Conservation (phyloP, 2,888 invertebrate genomes). For the Chrysina gloriosa region DNA sequence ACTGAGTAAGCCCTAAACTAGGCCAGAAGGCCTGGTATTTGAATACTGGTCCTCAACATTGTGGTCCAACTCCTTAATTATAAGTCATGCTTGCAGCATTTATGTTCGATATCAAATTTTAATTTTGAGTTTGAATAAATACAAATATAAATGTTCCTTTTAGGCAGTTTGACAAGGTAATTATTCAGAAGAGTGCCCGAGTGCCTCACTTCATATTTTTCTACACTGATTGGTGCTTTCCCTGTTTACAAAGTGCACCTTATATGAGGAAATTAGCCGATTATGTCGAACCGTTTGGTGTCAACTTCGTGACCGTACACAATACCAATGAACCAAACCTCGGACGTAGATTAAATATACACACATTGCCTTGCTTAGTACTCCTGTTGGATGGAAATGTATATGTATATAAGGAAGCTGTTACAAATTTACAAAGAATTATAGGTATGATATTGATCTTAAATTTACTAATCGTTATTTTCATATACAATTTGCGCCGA, state of each 20-base stretch:
- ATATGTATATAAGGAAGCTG: slow-evolving; percentile 85
- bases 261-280: slow-evolving; percentile 87
- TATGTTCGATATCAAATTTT: no score
- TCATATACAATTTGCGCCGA: no score
- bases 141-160: slow-evolving; percentile 51
- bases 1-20: no score
- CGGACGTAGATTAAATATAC: slow-evolving; percentile 82
- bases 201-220: slow-evolving; percentile 89
- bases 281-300: slow-evolving; percentile 86
- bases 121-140: no score
- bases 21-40: no score
- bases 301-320: slow-evolving; percentile 85
- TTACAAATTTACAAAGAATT: slow-evolving; percentile 82
- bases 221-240: slow-evolving; percentile 95
- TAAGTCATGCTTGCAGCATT: no score
- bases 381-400: slow-evolving; percentile 86
- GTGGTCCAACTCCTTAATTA: no score
- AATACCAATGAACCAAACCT: slow-evolving; percentile 84
- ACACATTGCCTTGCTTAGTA: slow-evolving; percentile 84
- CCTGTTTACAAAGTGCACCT: slow-evolving; percentile 89
- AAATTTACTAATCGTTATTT: no score
- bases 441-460: slow-evolving; percentile 69
- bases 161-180: slow-evolving; percentile 88
- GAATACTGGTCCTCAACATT: no score
- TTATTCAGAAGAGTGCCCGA: slow-evolving; percentile 84